phyloP scores from a whole-genome alignment of 2,888 invertebrate genomes.

The Alviniconcha strummeri region DNA sequence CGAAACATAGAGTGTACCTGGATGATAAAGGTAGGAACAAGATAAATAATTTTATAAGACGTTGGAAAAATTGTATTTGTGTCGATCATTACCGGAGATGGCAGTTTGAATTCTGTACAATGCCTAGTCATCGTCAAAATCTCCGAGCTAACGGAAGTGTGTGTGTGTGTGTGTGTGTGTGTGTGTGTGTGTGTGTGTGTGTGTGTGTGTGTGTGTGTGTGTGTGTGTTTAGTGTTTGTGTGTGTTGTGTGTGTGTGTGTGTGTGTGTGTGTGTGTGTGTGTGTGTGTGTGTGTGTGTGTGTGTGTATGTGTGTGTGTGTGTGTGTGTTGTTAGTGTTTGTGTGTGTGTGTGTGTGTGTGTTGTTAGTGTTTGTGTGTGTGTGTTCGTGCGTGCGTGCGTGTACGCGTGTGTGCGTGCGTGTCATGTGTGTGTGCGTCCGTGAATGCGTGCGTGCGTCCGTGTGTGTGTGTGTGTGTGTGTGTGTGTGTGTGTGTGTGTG shows the following conservation, averaged over 20 bases:
- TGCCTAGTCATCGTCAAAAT: neutral
- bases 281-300: neutral
- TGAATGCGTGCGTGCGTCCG: too few species aligned
- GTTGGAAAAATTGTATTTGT: neutral
- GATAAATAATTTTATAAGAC: too few species aligned
- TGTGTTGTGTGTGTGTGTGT: conserved; percentile 15
- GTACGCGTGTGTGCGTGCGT: too few species aligned
- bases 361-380: too few species aligned
- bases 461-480: too few species aligned
- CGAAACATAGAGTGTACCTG: conserved; percentile 11
- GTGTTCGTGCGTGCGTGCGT: too few species aligned
- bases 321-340: neutral
- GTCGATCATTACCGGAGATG: neutral
- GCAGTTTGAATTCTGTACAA: neutral
- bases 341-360: too few species aligned
- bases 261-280: conserved; percentile 6
- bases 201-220: conserved; percentile 5
- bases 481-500: too few species aligned
- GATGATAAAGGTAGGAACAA: neutral
- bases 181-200: conserved; percentile 14
- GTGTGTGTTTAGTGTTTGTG: neutral
- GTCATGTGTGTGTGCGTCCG: too few species aligned
- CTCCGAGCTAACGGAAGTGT: neutral
- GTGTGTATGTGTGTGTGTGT: neutral
- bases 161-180: neutral